Percentiles rank a stretch among this genome's conserved stretches.
Evolutionary conservation across 2,113 vertebrate genomes (phyloP).

Genomic region (Trinectes maculatus): DNA sequence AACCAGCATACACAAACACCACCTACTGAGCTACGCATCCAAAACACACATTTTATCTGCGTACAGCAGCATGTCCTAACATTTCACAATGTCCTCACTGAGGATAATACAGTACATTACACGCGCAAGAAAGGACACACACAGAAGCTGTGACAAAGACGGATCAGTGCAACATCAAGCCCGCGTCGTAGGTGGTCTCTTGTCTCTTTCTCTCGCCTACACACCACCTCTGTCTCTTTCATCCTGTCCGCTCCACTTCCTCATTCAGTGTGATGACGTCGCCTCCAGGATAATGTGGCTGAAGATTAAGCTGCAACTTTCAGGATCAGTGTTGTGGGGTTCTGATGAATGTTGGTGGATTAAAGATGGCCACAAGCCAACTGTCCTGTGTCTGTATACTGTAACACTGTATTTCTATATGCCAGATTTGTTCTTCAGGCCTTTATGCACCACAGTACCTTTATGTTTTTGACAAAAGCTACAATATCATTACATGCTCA

Average conservation of each 20-base stretch:
- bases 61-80: conserved; percentile 59
- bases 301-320: conserved; percentile 64
- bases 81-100: conserved; percentile 58
- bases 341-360: conserved; percentile 48
- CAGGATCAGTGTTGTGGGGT: conserved; percentile 24
- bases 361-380: conserved; percentile 41
- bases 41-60: conserved; percentile 74
- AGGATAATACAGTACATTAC: conserved; percentile 47
- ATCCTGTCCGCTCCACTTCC: conserved; percentile 58
- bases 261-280: conserved; percentile 44
- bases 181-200: conserved; percentile 71
- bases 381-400: conserved; percentile 44
- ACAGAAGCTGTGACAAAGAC: conserved; percentile 51
- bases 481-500: neutral
- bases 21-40: conserved; percentile 64
- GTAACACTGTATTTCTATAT: too few species aligned
- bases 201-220: conserved; percentile 44
- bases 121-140: conserved; percentile 30
- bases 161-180: conserved; percentile 57
- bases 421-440: too few species aligned
- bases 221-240: conserved; percentile 51
- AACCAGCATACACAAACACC: conserved; percentile 66
- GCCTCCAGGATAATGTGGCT: conserved; percentile 56
- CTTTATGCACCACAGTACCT: too few species aligned
- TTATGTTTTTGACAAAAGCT: conserved; percentile 1